Percentiles rank a stretch among this genome's conserved stretches.
Evolutionary conservation across 2,797 vertebrate genomes (phyloP).

Genomic region (Takifugu ocellatus): DNA sequence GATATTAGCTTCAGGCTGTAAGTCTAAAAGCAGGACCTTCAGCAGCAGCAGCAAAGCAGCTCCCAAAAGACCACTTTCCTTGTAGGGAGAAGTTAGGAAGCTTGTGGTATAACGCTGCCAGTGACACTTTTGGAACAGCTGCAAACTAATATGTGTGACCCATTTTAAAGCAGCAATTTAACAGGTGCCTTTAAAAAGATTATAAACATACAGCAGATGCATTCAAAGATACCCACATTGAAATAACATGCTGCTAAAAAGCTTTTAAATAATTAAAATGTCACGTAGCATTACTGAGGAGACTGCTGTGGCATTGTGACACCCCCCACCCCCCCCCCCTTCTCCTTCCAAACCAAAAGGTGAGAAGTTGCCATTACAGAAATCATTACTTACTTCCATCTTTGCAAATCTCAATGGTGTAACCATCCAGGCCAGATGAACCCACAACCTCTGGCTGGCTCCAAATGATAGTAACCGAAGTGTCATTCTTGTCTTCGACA

Average conservation of each 20-base stretch:
- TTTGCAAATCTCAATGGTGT: conserved; percentile 84
- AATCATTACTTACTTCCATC: conserved; percentile 86
- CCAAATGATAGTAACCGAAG: conserved; percentile 86
- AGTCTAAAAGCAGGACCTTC: conserved; percentile 65
- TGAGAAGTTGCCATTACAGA: conserved; percentile 6
- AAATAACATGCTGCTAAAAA: not conserved
- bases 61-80: conserved; percentile 68
- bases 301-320: not conserved
- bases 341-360: not conserved
- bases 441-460: conserved; percentile 84
- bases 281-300: conserved; percentile 6
- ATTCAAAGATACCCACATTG: not conserved
- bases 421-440: conserved; percentile 83
- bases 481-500: conserved; percentile 87
- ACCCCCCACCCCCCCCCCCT: too few relatives aligned
- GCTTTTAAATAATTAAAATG: conserved; percentile 8
- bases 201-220: not conserved
- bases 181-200: conserved; percentile 36
- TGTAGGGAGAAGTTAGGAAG: conserved; percentile 72
- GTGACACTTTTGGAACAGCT: conserved; percentile 74
- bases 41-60: conserved; percentile 42
- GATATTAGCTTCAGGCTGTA: conserved; percentile 48
- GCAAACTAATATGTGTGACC: conserved; percentile 62
- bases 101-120: conserved; percentile 58
- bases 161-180: conserved; percentile 52